Base-by-base conservation (phyloP, 2,888 invertebrate genomes). In the Polydrusus cervinus region DNA sequence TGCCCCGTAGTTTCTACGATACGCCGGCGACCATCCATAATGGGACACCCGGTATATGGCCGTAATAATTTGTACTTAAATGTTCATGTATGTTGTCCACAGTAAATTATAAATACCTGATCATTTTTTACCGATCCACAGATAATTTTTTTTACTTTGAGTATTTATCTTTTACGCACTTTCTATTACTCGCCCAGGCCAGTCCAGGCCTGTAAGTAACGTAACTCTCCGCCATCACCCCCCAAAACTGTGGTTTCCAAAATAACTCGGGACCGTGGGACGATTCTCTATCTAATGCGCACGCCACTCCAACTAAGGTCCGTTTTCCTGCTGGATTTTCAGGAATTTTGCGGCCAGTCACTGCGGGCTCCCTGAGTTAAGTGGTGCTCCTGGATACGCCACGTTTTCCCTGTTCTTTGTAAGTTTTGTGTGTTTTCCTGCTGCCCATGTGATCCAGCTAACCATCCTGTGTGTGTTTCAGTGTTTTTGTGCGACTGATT, bases 331-430 rank as follows among this genome's bases (percentile, higher is more conserved):
- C 77, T 67, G 79, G 79, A 78, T 78, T 74, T 78, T 78, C 71
- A 77, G 76, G 74, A 71, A 71, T 74, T 76, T 76, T 66, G 20
- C 55, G 13, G 47, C 38, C 85, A 87, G 87, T 87, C 87, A 86
- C 86, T 87, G 85, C 86, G 86, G 85, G 84, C 87, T 87, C 87
- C 85, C 84, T 81, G 86, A 86, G 86, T 87, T 86, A 86, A 86
- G 87, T 87, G 85, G 87, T 87, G 87, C 87, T 87, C 86, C 87
- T 87, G 86, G 86, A 85, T 77, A 74, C 77, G 77, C 74, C 77
- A 74, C 49, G 60, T 71, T 74, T 74, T 71, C 66, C 64, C 61
- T 84, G 85, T 84, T 85, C 83, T 82, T 85, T 85, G 81, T 83
- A 83, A 81, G 84, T 84, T 79, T 80, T 79, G 25, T 85, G 86